Evolutionary conservation across 2,797 vertebrate species (phyloP).

Genomic region (Anniella stebbinsi): DNA sequence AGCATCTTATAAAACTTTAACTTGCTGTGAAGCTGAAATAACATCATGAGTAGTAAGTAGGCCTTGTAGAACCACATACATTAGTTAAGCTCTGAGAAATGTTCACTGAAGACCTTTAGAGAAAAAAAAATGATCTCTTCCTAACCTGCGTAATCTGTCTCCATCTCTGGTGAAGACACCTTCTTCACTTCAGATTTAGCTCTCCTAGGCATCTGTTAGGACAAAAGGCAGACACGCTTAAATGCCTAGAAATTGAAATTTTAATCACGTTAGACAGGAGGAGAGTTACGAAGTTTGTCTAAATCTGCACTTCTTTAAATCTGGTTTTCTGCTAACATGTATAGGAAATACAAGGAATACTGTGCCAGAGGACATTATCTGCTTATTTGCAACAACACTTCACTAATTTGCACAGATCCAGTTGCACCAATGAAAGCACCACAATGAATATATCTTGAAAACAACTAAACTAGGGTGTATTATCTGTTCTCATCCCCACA

Average conservation of each 20-base stretch:
- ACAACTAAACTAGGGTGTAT: rapidly evolving
- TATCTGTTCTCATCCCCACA: not conserved
- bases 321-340: not conserved
- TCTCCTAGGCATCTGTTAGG: constrained; percentile 3
- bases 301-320: not conserved
- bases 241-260: not conserved
- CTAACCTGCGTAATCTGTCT: constrained; percentile 54
- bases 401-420: not conserved
- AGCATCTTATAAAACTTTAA: not conserved
- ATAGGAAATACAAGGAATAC: not conserved
- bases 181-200: not conserved
- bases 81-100: not conserved
- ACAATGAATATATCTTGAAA: not conserved
- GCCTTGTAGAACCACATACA: not conserved
- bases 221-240: constrained; percentile 19
- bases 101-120: not conserved
- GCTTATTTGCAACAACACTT: not conserved
- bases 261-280: not conserved
- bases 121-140: not conserved
- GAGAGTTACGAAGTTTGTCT: not conserved
- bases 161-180: not conserved
- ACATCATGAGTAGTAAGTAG: not conserved
- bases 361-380: not conserved
- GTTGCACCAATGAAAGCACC: not conserved
- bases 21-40: not conserved